Base-by-base conservation (phyloP, 2,113 vertebrate species). In the Pagrus major region DNA sequence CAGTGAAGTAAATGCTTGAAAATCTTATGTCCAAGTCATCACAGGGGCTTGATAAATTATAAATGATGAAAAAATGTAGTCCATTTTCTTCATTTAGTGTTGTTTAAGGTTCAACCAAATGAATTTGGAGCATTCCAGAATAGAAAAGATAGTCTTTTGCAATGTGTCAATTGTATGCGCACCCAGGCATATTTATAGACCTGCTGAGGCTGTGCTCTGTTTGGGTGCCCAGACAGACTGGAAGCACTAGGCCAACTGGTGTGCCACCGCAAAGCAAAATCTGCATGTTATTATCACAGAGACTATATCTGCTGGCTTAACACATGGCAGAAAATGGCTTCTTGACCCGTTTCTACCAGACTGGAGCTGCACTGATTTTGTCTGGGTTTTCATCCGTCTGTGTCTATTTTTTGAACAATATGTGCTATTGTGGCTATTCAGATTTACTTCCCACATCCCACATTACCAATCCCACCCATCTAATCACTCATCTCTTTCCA, bases 271-370 rank as follows among this genome's bases (percentile, higher is more conserved):
- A 39, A 60, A 46, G 29, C 39, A 37, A 11, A 61, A 71, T 67
- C 65, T 25, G 37, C 33, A 37, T 6, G 31, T 20, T 71, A 4
- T 58, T 20, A 59, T 61, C 65, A 52, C 16, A 64, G 25, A 71
- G 47, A 56, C 60, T 41, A 35, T 49, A 58, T 71, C 60, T 44
- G n/a, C 68, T 7, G 20, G n/a, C 8, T 56, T 58, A 49, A 56
- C 61, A 25, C 29, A n/a, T 27, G 31, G 64, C 44, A 46, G 51
- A 52, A 75, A 59, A 58, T 71, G n/a, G 25, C 69, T 55, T 66
- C 52, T 56, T 69, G 58, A 69, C 54, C 9, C 5, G 27, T 47
- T 63, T 79, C 27, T 66, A 18, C 25, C 5, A 1, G 27, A 20
- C 9, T 59, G 46, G 31, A 47, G 25, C 44, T 7, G 70, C n/a